Evolutionary conservation across 2,888 invertebrate genomes (phyloP).

Genomic region (Himalopsyche kuldschensis): DNA sequence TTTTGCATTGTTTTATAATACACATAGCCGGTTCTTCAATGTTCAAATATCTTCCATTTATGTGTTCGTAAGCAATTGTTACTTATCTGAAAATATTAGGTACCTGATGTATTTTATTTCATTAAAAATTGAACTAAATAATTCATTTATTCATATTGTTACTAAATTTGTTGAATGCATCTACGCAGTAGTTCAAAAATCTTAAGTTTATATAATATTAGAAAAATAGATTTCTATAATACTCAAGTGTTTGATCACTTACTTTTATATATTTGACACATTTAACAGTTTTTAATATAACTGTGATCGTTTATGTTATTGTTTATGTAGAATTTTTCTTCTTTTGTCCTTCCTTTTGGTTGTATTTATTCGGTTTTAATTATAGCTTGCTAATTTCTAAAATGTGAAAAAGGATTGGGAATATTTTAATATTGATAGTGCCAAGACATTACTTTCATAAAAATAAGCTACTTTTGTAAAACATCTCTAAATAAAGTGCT

Average conservation of each 20-base stretch:
- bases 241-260: neutral
- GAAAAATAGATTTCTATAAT: neutral
- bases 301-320: neutral
- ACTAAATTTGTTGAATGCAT: neutral
- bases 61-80: neutral
- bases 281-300: neutral
- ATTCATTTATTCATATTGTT: neutral
- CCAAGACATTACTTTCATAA: neutral
- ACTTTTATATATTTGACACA: neutral
- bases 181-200: neutral
- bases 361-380: neutral
- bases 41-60: neutral
- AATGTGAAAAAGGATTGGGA: neutral
- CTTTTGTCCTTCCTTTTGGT: neutral
- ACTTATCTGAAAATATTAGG: neutral
- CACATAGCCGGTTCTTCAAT: neutral
- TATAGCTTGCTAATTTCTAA: neutral
- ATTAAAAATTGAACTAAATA: neutral
- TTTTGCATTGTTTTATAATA: neutral
- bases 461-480: neutral
- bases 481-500: too few relatives aligned
- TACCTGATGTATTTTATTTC: neutral
- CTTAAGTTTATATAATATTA: neutral
- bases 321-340: neutral
- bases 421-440: neutral